phyloP scores from a whole-genome alignment of 2,888 invertebrate species.

The Crioceris asparagi region DNA sequence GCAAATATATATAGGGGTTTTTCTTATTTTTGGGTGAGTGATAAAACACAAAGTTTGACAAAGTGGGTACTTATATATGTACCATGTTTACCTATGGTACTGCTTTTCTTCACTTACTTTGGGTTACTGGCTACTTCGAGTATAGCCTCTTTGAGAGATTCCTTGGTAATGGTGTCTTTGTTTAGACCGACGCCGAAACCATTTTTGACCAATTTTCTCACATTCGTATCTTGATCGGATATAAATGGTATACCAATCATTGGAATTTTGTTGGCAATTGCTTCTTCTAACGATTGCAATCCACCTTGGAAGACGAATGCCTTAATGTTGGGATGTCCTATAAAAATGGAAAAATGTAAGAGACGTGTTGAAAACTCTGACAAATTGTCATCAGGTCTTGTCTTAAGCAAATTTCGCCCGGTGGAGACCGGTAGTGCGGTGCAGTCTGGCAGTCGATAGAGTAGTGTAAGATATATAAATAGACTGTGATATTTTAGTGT shows the following conservation, averaged over 20 bases:
- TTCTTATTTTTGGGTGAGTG: background rate
- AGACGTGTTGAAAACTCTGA: background rate
- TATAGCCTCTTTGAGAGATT: slow-evolving; percentile 27
- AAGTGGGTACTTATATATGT: too few relatives aligned
- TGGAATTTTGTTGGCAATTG: slow-evolving; percentile 36
- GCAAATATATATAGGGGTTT: background rate
- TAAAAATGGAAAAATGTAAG: slow-evolving; percentile 6
- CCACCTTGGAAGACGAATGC: slow-evolving; percentile 40
- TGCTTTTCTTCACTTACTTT: slow-evolving; percentile 13
- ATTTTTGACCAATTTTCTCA: slow-evolving; percentile 19
- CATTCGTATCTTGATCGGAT: slow-evolving; percentile 36
- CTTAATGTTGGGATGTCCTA: slow-evolving; percentile 35
- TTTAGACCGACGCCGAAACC: slow-evolving; percentile 32
- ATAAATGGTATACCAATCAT: slow-evolving; percentile 36
- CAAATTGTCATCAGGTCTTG: too few relatives aligned
- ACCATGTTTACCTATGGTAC: background rate
- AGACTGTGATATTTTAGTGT: too few relatives aligned
- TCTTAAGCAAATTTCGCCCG: background rate
- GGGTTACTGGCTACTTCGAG: slow-evolving; percentile 15
- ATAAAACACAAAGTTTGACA: background rate
- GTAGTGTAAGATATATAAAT: too few relatives aligned
- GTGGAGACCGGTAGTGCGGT: background rate
- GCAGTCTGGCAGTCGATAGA: too few relatives aligned
- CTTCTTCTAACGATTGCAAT: slow-evolving; percentile 37
- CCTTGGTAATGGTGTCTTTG: slow-evolving; percentile 26